Evolutionary conservation across 2,888 invertebrate species (phyloP).

Genomic region (Diplazon laetatorius): DNA sequence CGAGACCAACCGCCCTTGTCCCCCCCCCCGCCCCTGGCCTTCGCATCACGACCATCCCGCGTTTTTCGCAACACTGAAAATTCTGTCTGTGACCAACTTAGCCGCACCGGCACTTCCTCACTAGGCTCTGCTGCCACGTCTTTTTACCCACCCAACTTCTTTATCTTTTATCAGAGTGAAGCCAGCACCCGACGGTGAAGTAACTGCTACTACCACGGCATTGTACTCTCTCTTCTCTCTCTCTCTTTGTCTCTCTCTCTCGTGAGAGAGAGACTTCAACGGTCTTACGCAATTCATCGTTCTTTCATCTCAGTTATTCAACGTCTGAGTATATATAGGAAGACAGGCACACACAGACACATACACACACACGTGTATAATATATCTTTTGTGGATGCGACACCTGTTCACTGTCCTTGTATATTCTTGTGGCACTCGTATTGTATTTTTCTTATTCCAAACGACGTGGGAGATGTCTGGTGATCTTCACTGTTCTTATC

Average conservation of each 20-base stretch:
- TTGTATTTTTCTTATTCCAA: neutral
- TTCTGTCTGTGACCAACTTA: slow-evolving; percentile 13
- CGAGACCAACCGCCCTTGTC: slow-evolving; percentile 11
- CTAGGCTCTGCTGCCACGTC: slow-evolving; percentile 44
- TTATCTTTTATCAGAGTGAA: slow-evolving; percentile 59
- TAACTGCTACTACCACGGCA: slow-evolving; percentile 27
- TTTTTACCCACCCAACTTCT: slow-evolving; percentile 58
- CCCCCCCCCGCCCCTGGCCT: slow-evolving; percentile 2
- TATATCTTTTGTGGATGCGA: slow-evolving; percentile 61
- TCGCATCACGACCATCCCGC: neutral
- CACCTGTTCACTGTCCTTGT: slow-evolving; percentile 66
- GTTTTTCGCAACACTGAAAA: slow-evolving; percentile 24
- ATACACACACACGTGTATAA: slow-evolving; percentile 43
- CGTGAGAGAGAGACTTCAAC: too few relatives aligned
- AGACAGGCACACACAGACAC: slow-evolving; percentile 45
- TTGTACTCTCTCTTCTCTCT: slow-evolving; percentile 62
- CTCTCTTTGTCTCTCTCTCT: too few relatives aligned
- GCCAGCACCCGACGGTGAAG: slow-evolving; percentile 11
- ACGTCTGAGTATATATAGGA: slow-evolving; percentile 28
- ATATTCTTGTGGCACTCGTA: slow-evolving; percentile 37
- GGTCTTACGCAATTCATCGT: slow-evolving; percentile 58
- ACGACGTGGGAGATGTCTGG: slow-evolving; percentile 24
- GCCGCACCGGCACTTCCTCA: slow-evolving; percentile 30
- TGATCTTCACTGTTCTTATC: slow-evolving; percentile 53
- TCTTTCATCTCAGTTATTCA: slow-evolving; percentile 33